These are phyloP conservation scores for Lepus oiostolus DNA, from an alignment of 2,797 vertebrate species.

Conservation along the genomic window DNA sequence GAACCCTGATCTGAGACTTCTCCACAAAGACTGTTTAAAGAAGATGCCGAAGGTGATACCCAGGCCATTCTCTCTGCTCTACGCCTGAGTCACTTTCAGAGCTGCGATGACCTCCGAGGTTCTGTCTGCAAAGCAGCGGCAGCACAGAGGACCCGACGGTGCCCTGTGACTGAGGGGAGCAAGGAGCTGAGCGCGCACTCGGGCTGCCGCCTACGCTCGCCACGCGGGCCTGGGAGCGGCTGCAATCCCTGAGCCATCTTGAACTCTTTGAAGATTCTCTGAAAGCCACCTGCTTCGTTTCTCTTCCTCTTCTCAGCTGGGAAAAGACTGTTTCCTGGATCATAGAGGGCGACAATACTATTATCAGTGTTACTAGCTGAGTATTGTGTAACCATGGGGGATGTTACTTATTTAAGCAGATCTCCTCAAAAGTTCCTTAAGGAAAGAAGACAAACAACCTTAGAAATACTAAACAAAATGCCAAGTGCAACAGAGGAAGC, in stretches of 20 bases:
- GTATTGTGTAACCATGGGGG: slow-evolving; percentile 8
- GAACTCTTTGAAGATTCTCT: slow-evolving; percentile 1
- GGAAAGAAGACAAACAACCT: slow-evolving; percentile 8
- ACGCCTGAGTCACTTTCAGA: background rate
- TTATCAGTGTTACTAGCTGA: background rate
- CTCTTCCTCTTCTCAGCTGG: background rate
- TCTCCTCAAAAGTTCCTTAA: background rate
- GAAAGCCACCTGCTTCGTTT: background rate
- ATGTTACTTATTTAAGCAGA: slow-evolving; percentile 45
- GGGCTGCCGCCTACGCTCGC: no score
- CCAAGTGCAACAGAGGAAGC: background rate
- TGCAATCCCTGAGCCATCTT: background rate
- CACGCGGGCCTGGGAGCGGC: background rate
- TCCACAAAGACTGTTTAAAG: slow-evolving; percentile 18
- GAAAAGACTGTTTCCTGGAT: background rate
- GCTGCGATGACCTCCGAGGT: slow-evolving; percentile 8
- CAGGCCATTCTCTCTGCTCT: background rate
- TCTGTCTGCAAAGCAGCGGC: background rate
- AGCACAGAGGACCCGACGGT: no score
- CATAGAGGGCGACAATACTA: slow-evolving; percentile 16
- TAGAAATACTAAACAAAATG: slow-evolving; percentile 50
- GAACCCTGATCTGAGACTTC: slow-evolving; percentile 15
- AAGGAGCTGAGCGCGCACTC: no score
- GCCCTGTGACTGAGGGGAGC: background rate
- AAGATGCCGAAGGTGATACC: slow-evolving; percentile 22